Conservation (phyloP, 2,113 vertebrate species). For the Gambusia affinis region DNA sequence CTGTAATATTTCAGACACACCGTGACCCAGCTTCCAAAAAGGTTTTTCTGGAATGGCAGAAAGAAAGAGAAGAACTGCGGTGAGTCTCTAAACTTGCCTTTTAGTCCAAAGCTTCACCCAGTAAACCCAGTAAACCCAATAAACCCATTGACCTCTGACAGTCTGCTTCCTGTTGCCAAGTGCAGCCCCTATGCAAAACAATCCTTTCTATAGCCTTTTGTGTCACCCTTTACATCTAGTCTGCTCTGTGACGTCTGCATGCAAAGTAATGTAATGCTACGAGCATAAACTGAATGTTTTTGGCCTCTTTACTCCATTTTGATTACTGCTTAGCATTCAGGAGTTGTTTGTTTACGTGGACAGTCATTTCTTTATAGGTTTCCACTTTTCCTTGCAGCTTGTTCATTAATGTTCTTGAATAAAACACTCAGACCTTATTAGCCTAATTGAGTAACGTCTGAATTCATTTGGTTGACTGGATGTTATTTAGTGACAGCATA, state of each 20-base stretch:
- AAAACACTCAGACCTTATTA: background rate
- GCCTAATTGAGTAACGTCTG: background rate
- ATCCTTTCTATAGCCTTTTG: background rate
- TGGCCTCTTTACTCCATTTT: no score
- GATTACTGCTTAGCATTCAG: no score
- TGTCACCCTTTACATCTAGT: background rate
- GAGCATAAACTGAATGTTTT: no score
- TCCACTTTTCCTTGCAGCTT: no score
- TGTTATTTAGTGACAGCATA: background rate
- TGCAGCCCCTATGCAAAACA: background rate
- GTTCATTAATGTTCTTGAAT: background rate
- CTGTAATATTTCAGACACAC: slow-evolving; percentile 70
- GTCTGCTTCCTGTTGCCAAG: background rate
- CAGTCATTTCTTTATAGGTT: no score
- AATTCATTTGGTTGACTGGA: background rate
- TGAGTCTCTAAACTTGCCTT: slow-evolving; percentile 40
- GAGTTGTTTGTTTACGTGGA: no score
- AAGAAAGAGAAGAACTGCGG: slow-evolving; percentile 85
- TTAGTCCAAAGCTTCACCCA: background rate
- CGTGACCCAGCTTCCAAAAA: slow-evolving; percentile 78
- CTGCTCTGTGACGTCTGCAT: background rate
- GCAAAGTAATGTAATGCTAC: background rate
- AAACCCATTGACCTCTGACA: background rate
- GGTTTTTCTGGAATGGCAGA: slow-evolving; percentile 84
- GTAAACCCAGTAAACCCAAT: background rate